A percentile compares a stretch with the other conserved stretches of the same genome.
These are phyloP conservation scores for Onychomys arenicola DNA, from an alignment of 2,797 vertebrate genomes.

Conservation along the genomic window DNA sequence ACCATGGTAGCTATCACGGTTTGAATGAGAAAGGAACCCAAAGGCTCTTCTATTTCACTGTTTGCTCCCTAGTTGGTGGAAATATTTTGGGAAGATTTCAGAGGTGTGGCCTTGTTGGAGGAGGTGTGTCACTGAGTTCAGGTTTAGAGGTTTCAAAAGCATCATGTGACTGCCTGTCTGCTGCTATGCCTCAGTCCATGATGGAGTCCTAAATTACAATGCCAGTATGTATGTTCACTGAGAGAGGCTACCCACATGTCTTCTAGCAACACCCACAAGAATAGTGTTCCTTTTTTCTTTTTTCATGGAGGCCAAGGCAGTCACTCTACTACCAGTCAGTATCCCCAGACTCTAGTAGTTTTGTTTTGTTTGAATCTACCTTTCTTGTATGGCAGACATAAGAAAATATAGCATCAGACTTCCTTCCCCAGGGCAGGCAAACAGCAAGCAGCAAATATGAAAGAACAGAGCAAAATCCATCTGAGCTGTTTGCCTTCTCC, in stretches of 20 bases:
- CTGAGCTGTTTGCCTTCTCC: not conserved
- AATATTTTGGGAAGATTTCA: not conserved
- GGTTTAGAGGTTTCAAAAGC: not conserved
- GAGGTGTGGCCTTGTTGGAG: not conserved
- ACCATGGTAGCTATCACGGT: not conserved
- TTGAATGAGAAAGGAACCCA: not conserved
- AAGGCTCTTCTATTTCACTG: not conserved
- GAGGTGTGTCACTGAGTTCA: not conserved
- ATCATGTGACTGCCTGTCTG: not conserved
- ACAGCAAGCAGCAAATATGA: not conserved
- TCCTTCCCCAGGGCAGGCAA: not conserved
- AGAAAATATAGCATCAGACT: not conserved
- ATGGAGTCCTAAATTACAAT: not conserved
- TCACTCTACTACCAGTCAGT: no score
- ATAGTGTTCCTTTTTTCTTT: not conserved
- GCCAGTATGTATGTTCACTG: not conserved
- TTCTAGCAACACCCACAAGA: fast-evolving
- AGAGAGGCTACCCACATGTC: fast-evolving
- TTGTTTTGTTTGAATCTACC: not conserved
- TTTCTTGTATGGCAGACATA: not conserved
- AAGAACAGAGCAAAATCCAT: not conserved
- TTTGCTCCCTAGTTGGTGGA: not conserved
- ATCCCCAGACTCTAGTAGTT: not conserved
- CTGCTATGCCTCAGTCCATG: no score
- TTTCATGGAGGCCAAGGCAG: not conserved